Evolutionary conservation across 1,140 invertebrate species (phyloP).

Genomic region (Drosophila mojavensis): DNA sequence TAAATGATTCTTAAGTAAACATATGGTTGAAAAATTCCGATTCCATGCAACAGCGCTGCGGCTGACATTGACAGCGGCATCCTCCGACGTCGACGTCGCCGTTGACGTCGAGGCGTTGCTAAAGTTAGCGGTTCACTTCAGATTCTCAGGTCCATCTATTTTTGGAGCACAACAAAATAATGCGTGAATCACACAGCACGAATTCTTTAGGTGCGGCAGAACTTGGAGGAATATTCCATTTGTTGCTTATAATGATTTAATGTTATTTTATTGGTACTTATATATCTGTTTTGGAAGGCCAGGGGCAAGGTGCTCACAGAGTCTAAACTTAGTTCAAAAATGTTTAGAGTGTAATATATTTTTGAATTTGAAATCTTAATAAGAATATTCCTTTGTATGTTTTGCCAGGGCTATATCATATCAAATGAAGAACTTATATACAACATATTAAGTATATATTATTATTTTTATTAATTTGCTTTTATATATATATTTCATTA

Average conservation of each 20-base stretch:
- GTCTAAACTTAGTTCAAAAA: neutral
- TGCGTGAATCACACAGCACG: conserved; percentile 55
- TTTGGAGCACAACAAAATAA: conserved; percentile 38
- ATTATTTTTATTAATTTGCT: neutral
- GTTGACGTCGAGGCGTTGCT: conserved; percentile 17
- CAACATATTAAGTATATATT: neutral
- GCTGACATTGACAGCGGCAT: conserved; percentile 68
- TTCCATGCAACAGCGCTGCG: conserved; percentile 51
- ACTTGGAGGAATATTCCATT: conserved; percentile 38
- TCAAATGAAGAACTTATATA: neutral
- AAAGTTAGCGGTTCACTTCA: conserved; percentile 50
- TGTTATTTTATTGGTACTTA: conserved; percentile 22
- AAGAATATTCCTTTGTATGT: too few relatives aligned
- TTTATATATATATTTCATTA: neutral
- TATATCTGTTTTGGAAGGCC: neutral
- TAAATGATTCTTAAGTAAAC: conserved; percentile 41
- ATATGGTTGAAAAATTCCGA: conserved; percentile 43
- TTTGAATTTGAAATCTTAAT: too few relatives aligned
- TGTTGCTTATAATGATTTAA: conserved; percentile 34
- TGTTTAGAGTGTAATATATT: too few relatives aligned
- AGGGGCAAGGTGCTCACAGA: neutral
- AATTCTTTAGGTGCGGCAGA: conserved; percentile 47
- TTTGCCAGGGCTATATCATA: neutral
- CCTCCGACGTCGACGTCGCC: conserved; percentile 35
- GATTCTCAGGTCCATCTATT: conserved; percentile 49